These are phyloP conservation scores for Pelecanoides urinatrix DNA, from an alignment of 2,113 vertebrate species.

Conservation along the genomic window DNA sequence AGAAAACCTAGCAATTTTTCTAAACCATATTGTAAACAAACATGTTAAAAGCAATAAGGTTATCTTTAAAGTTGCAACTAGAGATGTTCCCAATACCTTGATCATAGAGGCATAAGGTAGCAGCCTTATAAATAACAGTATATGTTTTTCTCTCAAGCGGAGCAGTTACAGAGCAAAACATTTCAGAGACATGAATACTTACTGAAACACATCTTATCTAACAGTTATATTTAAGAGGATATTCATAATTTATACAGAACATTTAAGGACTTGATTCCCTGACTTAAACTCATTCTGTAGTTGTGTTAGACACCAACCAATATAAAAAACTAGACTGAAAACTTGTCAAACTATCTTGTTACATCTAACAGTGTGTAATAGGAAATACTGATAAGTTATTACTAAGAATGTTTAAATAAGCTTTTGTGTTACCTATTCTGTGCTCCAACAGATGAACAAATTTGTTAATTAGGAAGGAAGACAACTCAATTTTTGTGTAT, in stretches of 20 bases:
- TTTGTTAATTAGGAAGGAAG: not conserved
- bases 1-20: not conserved
- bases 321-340: not conserved
- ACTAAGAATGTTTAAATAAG: not conserved
- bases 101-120: not conserved
- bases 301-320: not conserved
- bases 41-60: not conserved
- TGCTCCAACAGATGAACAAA: not conserved
- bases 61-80: not conserved
- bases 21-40: not conserved
- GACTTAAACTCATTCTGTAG: not conserved
- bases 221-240: not conserved
- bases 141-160: not conserved
- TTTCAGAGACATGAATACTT: not conserved
- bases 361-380: not conserved
- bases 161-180: not conserved
- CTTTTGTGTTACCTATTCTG: not conserved
- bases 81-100: not conserved
- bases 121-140: not conserved
- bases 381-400: not conserved
- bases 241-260: not conserved
- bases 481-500: not conserved
- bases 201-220: not conserved
- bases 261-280: not conserved
- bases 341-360: not conserved